These are phyloP conservation scores for Sebastes kiyomatsui DNA, from an alignment of 2,797 vertebrate genomes.

Conservation along the genomic window DNA sequence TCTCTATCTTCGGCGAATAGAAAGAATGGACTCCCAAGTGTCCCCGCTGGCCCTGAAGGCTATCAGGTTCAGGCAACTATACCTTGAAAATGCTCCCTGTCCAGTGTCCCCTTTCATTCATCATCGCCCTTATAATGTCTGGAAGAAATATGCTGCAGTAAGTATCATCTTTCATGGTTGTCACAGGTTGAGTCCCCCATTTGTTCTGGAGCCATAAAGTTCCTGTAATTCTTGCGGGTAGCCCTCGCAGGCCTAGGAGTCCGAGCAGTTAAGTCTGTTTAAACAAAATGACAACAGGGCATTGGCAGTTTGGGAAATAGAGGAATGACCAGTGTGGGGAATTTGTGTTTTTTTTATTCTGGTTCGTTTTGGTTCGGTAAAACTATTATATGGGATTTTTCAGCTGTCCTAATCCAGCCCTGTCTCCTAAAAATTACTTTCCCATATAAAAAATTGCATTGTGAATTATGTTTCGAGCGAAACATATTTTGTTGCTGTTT, in stretches of 20 bases:
- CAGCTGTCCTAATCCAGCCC: too few species aligned
- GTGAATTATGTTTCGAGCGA: too few species aligned
- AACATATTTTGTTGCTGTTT: too few species aligned
- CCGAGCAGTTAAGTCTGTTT: slow-evolving; percentile 43
- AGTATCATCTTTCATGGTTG: slow-evolving; percentile 80
- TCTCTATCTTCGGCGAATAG: slow-evolving; percentile 68
- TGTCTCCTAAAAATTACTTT: too few species aligned
- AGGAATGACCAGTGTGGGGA: neutral
- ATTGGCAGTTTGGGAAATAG: slow-evolving; percentile 3
- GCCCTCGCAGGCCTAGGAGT: slow-evolving; percentile 38
- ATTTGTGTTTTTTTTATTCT: neutral
- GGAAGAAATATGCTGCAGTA: slow-evolving; percentile 79
- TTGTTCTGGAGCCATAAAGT: slow-evolving; percentile 77
- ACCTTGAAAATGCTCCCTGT: slow-evolving; percentile 66
- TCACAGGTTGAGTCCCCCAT: slow-evolving; percentile 74
- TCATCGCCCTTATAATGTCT: slow-evolving; percentile 81
- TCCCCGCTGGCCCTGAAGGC: slow-evolving; percentile 69
- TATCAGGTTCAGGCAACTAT: slow-evolving; percentile 74
- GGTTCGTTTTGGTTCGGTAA: neutral
- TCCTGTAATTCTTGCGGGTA: slow-evolving; percentile 67
- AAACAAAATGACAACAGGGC: slow-evolving; percentile 43
- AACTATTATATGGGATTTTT: neutral
- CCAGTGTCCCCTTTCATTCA: slow-evolving; percentile 74
- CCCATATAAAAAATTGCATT: too few species aligned
- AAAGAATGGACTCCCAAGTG: slow-evolving; percentile 59